Percentiles rank a stretch among this genome's conserved stretches.
Conservation (phyloP, 2,113 vertebrate species). For the Nibea albiflora region DNA sequence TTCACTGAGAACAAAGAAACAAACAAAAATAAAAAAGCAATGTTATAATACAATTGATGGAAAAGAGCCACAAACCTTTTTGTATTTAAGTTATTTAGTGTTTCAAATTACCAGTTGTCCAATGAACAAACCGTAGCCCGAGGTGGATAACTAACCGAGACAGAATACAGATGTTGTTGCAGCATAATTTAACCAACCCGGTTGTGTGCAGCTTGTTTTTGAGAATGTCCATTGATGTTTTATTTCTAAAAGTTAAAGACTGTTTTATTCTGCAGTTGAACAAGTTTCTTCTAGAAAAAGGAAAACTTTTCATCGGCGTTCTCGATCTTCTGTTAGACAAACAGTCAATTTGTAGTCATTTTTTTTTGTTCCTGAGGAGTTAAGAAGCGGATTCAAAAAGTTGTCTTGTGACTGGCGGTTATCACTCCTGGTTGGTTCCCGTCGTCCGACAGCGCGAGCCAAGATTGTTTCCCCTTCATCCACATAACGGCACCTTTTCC, state of each 20-base stretch:
- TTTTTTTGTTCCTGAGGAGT: constrained; percentile 17
- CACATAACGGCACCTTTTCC: constrained; percentile 26
- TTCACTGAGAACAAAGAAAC: too few species aligned
- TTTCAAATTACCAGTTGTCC: too few species aligned
- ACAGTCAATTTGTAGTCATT: neutral
- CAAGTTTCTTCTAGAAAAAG: neutral
- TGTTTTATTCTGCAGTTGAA: neutral
- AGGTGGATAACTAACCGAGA: neutral
- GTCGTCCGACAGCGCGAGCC: constrained; percentile 26
- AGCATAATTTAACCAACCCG: neutral
- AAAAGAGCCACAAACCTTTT: neutral
- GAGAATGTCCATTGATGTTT: neutral
- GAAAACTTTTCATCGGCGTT: neutral
- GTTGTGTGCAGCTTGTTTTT: neutral
- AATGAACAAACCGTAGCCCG: neutral
- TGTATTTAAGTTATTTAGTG: too few species aligned
- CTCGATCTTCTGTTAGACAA: constrained; percentile 36
- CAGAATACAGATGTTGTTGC: neutral
- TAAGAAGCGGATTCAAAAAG: neutral
- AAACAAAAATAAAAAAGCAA: neutral
- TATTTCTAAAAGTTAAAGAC: neutral
- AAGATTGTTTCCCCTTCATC: constrained; percentile 23
- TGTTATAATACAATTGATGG: neutral
- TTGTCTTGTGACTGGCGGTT: constrained; percentile 22
- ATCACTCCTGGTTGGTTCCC: constrained; percentile 35